Base-by-base conservation (phyloP, 2,888 invertebrate species). In the Epinotia bilunana region DNA sequence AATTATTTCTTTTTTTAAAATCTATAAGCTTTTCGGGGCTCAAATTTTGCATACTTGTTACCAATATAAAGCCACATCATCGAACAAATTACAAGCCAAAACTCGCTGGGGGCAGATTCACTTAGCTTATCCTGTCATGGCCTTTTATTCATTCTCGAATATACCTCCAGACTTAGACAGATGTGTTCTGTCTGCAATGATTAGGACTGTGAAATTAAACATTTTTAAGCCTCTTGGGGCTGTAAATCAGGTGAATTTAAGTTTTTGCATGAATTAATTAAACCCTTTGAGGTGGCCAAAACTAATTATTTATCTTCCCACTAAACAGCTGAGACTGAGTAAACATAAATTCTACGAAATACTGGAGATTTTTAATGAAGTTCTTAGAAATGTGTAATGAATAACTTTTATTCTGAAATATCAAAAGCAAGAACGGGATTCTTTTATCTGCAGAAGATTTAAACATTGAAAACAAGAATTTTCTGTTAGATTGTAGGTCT, bases 391-490 rank as follows among this genome's bases (percentile, higher is more conserved):
- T n/a, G n/a, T 6, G n/a, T 53, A n/a, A 53, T 53, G 53, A n/a
- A 53, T 53, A n/a, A 16, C 13, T 53, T 53, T 53, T 53, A 6
- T n/a, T 53, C 49, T 49, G 16, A n/a, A 7, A n/a, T n/a, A 1
- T 53, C 53, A 53, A 53, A 53, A 53, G 53, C 6, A 53, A n/a
- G n/a, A n/a, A n/a, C 16, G 16, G 5, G 1, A 13, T n/a, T 53
- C 6, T 53, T 53, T 53, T 7, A 53, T 53, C n/a, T 53, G n/a
- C 5, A 7, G 53, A 7, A 53, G 1, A n/a, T 53, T n/a, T 53
- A 53, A n/a, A n/a, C 53, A n/a, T n/a, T 53, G 53, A 53, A 53
- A 53, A 53, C 53, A 53, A 53, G 53, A n/a, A 53, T n/a, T 53
- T 2, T n/a, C 53, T 53, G 3, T 49, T 6, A 49, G n/a, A 53